Base-by-base conservation (phyloP, 2,113 vertebrate genomes). In the Carlito syrichta region DNA sequence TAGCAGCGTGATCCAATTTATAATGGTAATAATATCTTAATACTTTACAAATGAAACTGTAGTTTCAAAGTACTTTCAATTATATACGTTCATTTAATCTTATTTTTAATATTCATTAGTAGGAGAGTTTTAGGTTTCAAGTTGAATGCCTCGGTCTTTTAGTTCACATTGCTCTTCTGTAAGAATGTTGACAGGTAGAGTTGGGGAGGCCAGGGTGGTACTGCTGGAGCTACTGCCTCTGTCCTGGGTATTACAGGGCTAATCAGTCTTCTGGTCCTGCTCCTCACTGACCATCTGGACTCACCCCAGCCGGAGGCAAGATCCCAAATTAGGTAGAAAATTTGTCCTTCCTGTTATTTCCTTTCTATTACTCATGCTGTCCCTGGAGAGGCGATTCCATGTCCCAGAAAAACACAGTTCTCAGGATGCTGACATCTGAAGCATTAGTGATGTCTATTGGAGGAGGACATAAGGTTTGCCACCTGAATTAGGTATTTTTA, bases 291-390 rank as follows among this genome's bases (percentile, higher is more conserved):
- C 90, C 52, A 43, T 81, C 84, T 88, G 76, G 69, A 94, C 60
- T 86, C 82, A 82, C 27, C 60, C 40, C 35, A 82, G 4, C 11
- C 1, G 0, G 60, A 88, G n/a, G 63, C 91, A 94, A 82, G 38
- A 62, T 82, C 54, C 23, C 43, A 92, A 84, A 82, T 68, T 88
- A 93, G 62, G 54, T 50, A 8, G 50, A 94, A 93, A 91, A 92
- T 82, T 69, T 40, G 20, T 48, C 3, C 45, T 95, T 94, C 77
- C 66, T 86, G 5, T 81, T 71, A 73, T 43, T 94, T 84, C 69
- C 40, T 94, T 92, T 96, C 30, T 63, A 1, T 88, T 88, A 50
- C 62, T 86, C 52, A n/a, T 50, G 43, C 2, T 23, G 22, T 85
- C 23, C 73, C 66, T 62, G 17, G 56, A 94, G 63, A 58, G 40